Conservation (phyloP, 2,797 vertebrate genomes). For the Poliocrania exsul region DNA sequence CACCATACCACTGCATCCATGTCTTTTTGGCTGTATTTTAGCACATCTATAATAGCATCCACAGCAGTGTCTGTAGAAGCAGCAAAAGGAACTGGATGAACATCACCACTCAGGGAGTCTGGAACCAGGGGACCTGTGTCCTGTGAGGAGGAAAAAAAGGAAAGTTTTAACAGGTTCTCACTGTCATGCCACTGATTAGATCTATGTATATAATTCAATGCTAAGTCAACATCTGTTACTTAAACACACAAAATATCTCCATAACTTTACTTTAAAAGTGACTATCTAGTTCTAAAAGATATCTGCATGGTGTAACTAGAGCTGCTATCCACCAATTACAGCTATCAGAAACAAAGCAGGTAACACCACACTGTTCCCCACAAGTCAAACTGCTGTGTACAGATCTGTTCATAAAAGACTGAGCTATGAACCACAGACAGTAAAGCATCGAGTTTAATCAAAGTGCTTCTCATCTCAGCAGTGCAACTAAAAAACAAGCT, state of each 20-base stretch:
- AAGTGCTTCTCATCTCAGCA: neutral
- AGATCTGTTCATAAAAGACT: neutral
- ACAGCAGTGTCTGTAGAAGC: slow-evolving; percentile 47
- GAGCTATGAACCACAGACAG: neutral
- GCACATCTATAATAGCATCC: slow-evolving; percentile 87
- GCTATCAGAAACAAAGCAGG: neutral
- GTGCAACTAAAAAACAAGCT: neutral
- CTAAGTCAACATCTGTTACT: neutral
- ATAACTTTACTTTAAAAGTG: neutral
- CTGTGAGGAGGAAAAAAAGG: neutral
- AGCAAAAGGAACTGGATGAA: slow-evolving; percentile 53
- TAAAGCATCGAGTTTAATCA: neutral
- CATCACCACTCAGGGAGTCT: neutral
- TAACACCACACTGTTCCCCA: neutral
- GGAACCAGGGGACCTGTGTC: neutral
- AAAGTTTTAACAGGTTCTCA: neutral
- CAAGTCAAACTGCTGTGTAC: neutral
- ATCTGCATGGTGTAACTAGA: neutral
- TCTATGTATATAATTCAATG: fast-evolving
- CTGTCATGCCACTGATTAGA: neutral
- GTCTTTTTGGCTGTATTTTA: slow-evolving; percentile 93
- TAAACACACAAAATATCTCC: neutral
- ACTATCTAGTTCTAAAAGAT: neutral
- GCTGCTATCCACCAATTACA: neutral
- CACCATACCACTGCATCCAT: slow-evolving; percentile 83